Base-by-base conservation (phyloP, 2,888 invertebrate species). In the Hedychridium roseum region DNA sequence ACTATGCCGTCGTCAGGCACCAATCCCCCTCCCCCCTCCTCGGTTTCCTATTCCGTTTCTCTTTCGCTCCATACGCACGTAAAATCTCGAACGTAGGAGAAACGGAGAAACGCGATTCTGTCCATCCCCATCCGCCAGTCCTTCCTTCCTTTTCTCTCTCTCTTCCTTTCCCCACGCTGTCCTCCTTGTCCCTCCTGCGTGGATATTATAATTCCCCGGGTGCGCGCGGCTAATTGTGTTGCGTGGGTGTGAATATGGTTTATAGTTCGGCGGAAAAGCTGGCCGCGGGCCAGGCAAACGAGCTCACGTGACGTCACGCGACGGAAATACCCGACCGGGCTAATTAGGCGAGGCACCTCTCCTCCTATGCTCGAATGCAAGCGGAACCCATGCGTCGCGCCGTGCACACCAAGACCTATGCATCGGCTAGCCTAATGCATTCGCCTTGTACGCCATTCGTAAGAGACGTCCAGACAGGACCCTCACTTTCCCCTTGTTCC, bases 201-300 rank as follows among this genome's bases (percentile, higher is more conserved):
- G 60, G 60, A 67, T 68, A 71, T 71, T 73, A 71, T 72, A 71
- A 74, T 74, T 70, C 68, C 63, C 64, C 60, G 66, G 66, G 62
- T 66, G 68, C 61, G 60, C 64, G 62, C 43, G 68, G 74, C 72
- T 75, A 74, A 75, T 74, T 74, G 73, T 73, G 73, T 73, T 71
- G 75, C 75, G 75, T 75, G 75, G 75, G 75, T 73, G 75, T 67
- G 75, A 75, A 76, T 75, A 74, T 75, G 73, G 74, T 75, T 76
- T 76, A 75, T 74, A 75, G 76, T 76, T 74, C 70, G 73, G 71
- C 64, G 68, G 70, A 76, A 74, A 72, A 74, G 60, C 71, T 76
- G 76, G 76, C 75, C 61, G 57, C 56, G 59, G 59, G 74, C 76
- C 76, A 76, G 70, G 64, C 73, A 71, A 74, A 75, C 72, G 71